Percentiles rank a stretch among this genome's conserved stretches.
Evolutionary conservation across 2,113 vertebrate genomes (phyloP).

Genomic region (Pteropus alecto): DNA sequence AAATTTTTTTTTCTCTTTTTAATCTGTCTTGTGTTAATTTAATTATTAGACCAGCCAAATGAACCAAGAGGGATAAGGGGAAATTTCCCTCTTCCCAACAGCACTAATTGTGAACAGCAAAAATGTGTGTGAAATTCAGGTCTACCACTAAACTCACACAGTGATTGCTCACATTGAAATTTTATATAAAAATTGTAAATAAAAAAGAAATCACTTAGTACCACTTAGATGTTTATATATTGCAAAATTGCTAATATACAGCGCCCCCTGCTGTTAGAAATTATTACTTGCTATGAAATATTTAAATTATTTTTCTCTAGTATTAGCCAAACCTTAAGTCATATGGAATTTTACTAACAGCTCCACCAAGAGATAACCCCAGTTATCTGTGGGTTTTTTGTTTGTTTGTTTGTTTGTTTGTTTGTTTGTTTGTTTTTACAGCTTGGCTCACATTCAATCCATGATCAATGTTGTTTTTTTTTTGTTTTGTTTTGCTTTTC

Average conservation of each 20-base stretch:
- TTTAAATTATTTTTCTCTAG: not conserved
- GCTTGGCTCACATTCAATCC: not conserved
- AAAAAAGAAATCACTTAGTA: not conserved
- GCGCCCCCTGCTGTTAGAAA: conserved; percentile 40
- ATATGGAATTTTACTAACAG: not conserved
- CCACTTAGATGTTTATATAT: not conserved
- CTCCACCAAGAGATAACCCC: not conserved
- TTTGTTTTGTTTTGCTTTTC: not conserved
- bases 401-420: not conserved
- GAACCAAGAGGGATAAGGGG: not conserved
- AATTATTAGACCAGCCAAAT: not conserved
- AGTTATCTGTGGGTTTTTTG: not conserved
- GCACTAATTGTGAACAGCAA: conserved; percentile 2
- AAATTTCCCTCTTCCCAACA: not conserved
- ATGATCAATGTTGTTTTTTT: not conserved
- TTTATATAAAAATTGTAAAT: conserved; percentile 6
- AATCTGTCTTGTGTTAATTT: not conserved
- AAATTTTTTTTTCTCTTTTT: not conserved
- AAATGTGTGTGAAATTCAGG: conserved; percentile 39
- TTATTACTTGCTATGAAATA: conserved; percentile 31
- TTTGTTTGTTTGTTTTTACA: not conserved
- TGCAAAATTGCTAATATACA: not conserved
- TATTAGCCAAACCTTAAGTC: conserved; percentile 4
- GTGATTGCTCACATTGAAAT: conserved; percentile 18
- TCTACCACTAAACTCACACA: conserved; percentile 13